phyloP scores from a whole-genome alignment of 2,888 invertebrate species.

The Brachypalpus laphriformis region DNA sequence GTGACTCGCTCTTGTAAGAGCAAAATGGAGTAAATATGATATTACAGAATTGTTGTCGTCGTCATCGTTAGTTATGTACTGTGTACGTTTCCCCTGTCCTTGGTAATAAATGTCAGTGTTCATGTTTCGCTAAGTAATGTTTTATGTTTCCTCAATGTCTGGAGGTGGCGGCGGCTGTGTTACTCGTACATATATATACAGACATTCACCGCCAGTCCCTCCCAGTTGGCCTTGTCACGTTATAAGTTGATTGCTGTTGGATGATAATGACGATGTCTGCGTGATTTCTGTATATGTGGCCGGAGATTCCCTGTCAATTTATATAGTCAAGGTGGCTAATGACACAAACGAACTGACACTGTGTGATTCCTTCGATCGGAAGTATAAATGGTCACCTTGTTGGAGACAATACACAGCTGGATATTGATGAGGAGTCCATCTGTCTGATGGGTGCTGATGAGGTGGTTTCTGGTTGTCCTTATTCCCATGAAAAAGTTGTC shows the following conservation, averaged over 20 bases:
- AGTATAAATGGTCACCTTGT: conserved; percentile 1
- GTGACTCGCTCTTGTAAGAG: conserved; percentile 28
- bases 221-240: conserved; percentile 54
- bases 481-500: not conserved
- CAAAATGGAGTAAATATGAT: conserved; percentile 54
- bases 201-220: no score
- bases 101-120: conserved; percentile 43
- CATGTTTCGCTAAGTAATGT: conserved; percentile 67
- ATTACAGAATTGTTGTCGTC: conserved; percentile 27
- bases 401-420: conserved; percentile 14
- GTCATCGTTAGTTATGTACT: conserved; percentile 5
- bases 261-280: conserved; percentile 57
- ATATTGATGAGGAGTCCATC: conserved; percentile 15
- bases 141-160: conserved; percentile 57
- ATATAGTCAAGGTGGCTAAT: conserved; percentile 32
- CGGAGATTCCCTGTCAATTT: conserved; percentile 66
- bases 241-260: conserved; percentile 55
- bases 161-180: not conserved
- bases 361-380: conserved; percentile 27
- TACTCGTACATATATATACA: no score
- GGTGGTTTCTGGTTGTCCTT: conserved; percentile 11
- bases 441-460: not conserved
- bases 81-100: not conserved
- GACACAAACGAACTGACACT: conserved; percentile 16
- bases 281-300: conserved; percentile 27